A percentile compares a stretch with the other conserved stretches of the same genome.
These are phyloP conservation scores for Lichenostomus cassidix DNA, from an alignment of 2,113 vertebrate species.

Conservation along the genomic window DNA sequence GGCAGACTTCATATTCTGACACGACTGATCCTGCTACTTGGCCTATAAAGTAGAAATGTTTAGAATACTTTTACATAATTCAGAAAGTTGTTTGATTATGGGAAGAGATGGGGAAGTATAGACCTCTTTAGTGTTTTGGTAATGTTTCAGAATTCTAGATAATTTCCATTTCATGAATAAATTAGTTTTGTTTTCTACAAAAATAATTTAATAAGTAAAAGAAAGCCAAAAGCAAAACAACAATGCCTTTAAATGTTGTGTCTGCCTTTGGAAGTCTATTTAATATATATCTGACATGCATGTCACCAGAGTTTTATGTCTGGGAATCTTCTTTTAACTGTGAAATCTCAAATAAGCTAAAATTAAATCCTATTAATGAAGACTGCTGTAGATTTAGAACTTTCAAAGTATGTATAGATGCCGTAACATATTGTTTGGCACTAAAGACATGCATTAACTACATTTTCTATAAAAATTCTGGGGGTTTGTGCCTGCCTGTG, in stretches of 20 bases:
- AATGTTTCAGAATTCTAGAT: not conserved
- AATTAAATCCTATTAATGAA: not conserved
- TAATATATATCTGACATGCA: not conserved
- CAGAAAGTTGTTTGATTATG: not conserved
- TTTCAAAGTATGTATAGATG: not conserved
- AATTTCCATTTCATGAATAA: not conserved
- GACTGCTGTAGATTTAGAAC: not conserved
- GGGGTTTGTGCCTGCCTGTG: slow-evolving; percentile 20
- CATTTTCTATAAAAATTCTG: slow-evolving; percentile 2
- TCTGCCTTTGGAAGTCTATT: slow-evolving; percentile 10
- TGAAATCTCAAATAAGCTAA: not conserved
- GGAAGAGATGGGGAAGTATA: not conserved
- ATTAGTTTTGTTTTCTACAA: not conserved
- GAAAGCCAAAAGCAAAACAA: slow-evolving; percentile 10
- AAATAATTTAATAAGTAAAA: not conserved
- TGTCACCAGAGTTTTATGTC: not conserved
- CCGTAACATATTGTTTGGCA: not conserved
- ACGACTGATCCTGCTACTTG: not conserved
- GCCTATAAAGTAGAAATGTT: not conserved
- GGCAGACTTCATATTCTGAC: not conserved
- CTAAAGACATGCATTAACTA: not conserved
- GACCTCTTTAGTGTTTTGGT: not conserved
- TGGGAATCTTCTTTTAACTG: not conserved
- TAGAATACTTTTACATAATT: not conserved
- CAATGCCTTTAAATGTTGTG: not conserved